Evolutionary conservation across 1,140 invertebrate genomes (phyloP), one percentile per base, ranked within the genome.

Genomic region (Venturia canescens): DNA sequence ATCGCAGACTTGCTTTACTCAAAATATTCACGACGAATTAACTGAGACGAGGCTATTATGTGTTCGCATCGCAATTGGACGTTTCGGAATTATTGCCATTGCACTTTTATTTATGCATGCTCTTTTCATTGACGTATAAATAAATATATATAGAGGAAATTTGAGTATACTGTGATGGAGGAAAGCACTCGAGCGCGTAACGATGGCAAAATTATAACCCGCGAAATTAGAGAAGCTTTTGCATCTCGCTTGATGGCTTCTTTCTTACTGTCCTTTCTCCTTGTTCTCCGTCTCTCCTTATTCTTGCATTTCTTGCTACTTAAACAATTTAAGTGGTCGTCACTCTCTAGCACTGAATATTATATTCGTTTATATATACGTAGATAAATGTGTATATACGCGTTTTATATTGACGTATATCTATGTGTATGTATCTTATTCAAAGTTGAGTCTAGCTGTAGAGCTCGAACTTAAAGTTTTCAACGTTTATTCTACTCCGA

Each of bases 171-270:
- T 1, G 7, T 27, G 27, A 63, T 27, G 63, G 70, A 66, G 79
- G 15, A n/a, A 13, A 57, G 26, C 38, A 77, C 23, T 69, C 57
- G 71, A 53, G 66, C 57, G 70, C 60, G 38, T 84, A 85, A 85
- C 83, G 77, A 85, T 38, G 72, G 72, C 57, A 83, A 81, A 81
- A 84, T 85, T 84, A 84, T 81, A 84, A 83, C 77, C 84, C 66
- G 16, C 23, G 44, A 63, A 79, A 82, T 82, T 80, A 80, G 79
- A 53, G 57, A 80, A 67, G 44, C 63, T 63, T 78, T 77, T 78
- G 48, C 71, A 72, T 18, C 74, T 66, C 66, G n/a, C 70, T n/a
- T 38, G 29, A 48, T 72, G 74, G 80, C 80, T 81, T 79, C 78
- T 83, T 26, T 23, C 15, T 75, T 34, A 44, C 80, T 66, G 21